Base-by-base conservation (phyloP, 2,113 vertebrate species). In the Reinhardtius hippoglossoides region DNA sequence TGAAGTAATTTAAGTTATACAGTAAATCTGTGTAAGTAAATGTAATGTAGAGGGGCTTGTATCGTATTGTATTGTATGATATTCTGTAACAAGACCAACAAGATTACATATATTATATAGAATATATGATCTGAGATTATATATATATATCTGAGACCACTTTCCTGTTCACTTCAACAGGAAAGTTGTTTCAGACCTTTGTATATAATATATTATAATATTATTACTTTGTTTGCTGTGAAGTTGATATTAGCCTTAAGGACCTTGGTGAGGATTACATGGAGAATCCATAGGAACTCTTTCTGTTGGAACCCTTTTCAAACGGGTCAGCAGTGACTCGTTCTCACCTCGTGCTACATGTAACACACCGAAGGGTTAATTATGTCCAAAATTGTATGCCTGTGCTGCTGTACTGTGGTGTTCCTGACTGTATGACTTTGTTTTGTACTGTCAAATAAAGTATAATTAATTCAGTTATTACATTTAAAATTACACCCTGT, bases 391-490 rank as follows among this genome's bases (percentile, higher is more conserved):
- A 85, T 26, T 73, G 71, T 89, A 85, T 68, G 79, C 76, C 66
- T 86, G 86, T 92, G 84, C 83, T 87, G 76, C 84, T 93, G 88
- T 91, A 74, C 68, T 73, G 86, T 91, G 85, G 78, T 89, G 84
- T 37, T 89, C 88, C 76, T 78, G 78, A 84, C 69, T 84, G 78
- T 89, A 90, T 87, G 58, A 84, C 77, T 82, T 89, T 86, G 80
- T 80, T 92, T 91, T 89, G 85, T 85, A 90, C 81, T 60, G 88
- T 92, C 83, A 74, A 85, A 89, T 86, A 87, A 91, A 89, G 78
- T 89, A 76, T 63, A 44, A 75, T 74, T 74, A 72, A 86, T 87
- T 55, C 21, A 74, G 80, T 76, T 66, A 65, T 56, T 64, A 56
- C 26, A 65, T 77, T 80, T 21, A 27, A 56, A 16, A 46, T 21